These are phyloP conservation scores for Carterocephalus palaemon DNA, from an alignment of 2,888 invertebrate species.

Conservation along the genomic window DNA sequence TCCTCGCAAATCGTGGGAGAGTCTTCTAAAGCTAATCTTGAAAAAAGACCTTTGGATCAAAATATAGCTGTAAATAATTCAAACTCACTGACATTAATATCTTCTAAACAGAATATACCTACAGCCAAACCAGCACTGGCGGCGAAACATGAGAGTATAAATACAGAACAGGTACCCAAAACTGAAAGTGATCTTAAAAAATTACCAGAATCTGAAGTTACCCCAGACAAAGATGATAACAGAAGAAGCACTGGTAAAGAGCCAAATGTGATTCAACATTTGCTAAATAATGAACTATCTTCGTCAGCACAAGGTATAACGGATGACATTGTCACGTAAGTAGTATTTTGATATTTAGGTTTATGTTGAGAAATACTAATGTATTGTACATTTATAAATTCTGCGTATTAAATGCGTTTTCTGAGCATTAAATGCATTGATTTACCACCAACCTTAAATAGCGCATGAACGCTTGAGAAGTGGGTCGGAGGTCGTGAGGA, in stretches of 20 bases:
- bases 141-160: not conserved
- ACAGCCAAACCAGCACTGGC: not conserved
- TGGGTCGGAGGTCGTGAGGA: too few relatives aligned
- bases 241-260: conserved; percentile 9
- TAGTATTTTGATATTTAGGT: conserved; percentile 29
- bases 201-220: not conserved
- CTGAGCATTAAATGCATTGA: too few relatives aligned
- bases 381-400: too few relatives aligned
- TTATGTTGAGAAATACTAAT: not conserved
- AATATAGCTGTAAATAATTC: not conserved
- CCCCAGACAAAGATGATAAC: not conserved
- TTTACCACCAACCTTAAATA: too few relatives aligned
- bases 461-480: too few relatives aligned
- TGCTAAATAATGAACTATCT: conserved; percentile 25
- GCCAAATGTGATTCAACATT: not conserved
- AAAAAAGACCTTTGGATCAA: not conserved
- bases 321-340: conserved; percentile 48
- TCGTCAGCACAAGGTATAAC: conserved; percentile 33
- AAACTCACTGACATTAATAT: not conserved
- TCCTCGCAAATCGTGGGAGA: conserved; percentile 63
- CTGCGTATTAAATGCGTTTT: too few relatives aligned
- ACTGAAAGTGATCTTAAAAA: too few relatives aligned
- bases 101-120: not conserved
- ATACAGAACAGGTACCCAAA: not conserved
- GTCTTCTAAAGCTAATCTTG: conserved; percentile 33